Evolutionary conservation across 2,113 vertebrate species (phyloP), one percentile per base, ranked within the genome.

Genomic region (Thunnus maccoyii): DNA sequence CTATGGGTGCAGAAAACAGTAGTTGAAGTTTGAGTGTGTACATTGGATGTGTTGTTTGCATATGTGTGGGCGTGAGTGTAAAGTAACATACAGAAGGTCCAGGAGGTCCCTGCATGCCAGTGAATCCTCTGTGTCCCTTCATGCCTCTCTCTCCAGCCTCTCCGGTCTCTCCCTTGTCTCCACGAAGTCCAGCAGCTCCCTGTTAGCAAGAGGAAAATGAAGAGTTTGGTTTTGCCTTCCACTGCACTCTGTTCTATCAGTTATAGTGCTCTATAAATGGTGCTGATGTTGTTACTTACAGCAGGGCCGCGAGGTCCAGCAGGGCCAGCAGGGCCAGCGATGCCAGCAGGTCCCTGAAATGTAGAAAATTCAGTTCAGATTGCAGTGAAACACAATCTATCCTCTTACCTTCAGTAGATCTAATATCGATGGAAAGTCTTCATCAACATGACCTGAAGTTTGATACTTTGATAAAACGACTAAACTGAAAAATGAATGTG

Each of bases 121-220:
- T 97, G 95, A 99, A 99, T 87, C 98, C 98, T 95, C 98, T 95
- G 95, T 99, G 98, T 94, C 98, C 98, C 95, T 99, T 99, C 92
- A 99, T 96, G 95, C 98, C 98, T 97, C 98, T 97, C 90, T 98
- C 97, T 72, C 98, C 98, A 80, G 96, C 96, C 92, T 99, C 98
- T 14, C 98, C 98, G 0, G 94, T 0, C 93, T 99, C 98, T 93
- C 98, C 98, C 95, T 98, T 99, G 96, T 99, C 98, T 95, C 98
- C 98, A 91, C 98, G 98, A 77, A 95, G 72, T 87, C 98, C 98
- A 94, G 78, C 41, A 17, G 96, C 85, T 62, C 98, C 98, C 98
- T 99, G 78, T 76, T 25, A 68, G n/a, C 22, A 55, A 78, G 3
- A 72, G 62, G 3, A 2, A 1, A 3, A 47, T 47, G 6, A 54